These are phyloP conservation scores for Frankliniella intonsa DNA, from an alignment of 2,888 invertebrate species.

Conservation along the genomic window DNA sequence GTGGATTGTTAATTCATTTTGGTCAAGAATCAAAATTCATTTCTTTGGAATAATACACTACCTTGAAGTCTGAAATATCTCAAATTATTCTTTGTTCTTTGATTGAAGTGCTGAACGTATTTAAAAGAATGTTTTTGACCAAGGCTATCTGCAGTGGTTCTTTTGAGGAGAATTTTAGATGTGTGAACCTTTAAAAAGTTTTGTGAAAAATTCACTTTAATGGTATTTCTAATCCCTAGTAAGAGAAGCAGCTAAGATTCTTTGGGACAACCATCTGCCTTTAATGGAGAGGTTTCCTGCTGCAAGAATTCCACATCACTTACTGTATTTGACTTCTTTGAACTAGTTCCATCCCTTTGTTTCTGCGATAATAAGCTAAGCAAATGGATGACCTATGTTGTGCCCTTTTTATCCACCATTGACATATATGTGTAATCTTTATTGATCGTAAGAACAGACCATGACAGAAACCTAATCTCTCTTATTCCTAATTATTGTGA, in stretches of 20 bases:
- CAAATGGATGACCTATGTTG: neutral
- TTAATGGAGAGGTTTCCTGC: constrained; percentile 1
- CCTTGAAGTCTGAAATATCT: constrained; percentile 4
- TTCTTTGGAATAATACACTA: neutral
- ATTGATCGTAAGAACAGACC: neutral
- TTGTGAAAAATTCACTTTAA: no score
- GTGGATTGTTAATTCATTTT: neutral
- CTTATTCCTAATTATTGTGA: neutral
- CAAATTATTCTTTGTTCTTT: neutral
- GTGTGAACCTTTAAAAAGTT: neutral
- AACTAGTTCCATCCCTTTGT: neutral
- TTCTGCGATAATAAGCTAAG: neutral
- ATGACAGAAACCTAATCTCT: neutral
- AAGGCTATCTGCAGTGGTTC: neutral
- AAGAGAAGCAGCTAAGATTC: neutral
- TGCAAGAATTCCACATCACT: constrained; percentile 19
- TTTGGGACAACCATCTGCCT: neutral
- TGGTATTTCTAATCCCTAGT: neutral
- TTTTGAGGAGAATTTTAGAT: neutral
- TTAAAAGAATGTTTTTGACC: constrained; percentile 1
- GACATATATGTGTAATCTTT: neutral
- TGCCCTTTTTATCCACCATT: neutral
- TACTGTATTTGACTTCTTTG: neutral
- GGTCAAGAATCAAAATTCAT: neutral
- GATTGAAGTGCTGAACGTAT: neutral